phyloP scores from a whole-genome alignment of 2,797 vertebrate genomes.

The Danio choprae region DNA sequence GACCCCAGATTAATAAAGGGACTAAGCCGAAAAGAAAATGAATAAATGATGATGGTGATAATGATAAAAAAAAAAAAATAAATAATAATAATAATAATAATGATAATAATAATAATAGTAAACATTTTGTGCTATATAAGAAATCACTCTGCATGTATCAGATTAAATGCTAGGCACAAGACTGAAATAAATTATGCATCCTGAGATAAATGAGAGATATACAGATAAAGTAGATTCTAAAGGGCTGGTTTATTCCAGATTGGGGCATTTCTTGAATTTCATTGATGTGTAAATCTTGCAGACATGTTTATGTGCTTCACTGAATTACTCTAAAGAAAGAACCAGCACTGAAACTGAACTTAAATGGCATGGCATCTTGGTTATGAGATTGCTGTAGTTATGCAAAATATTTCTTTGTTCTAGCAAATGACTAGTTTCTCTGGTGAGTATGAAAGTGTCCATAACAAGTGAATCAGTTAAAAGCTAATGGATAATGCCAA shows the following conservation, averaged over 20 bases:
- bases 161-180: neutral
- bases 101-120: no score
- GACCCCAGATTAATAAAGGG: no score
- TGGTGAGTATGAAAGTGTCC: neutral
- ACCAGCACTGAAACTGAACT: neutral
- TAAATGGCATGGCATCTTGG: neutral
- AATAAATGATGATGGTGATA: no score
- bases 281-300: neutral
- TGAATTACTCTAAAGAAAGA: conserved; percentile 6
- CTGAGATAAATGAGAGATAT: neutral
- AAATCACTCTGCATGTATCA: neutral
- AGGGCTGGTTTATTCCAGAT: neutral
- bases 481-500: neutral
- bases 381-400: neutral
- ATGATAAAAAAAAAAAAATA: no score
- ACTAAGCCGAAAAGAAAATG: no score
- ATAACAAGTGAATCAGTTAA: neutral
- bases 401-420: neutral
- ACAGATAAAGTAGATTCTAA: neutral
- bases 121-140: no score
- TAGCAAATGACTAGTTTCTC: neutral
- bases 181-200: neutral
- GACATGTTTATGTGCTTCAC: neutral
- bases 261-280: neutral
- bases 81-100: no score